Evolutionary conservation across 1,140 invertebrate genomes (phyloP), one percentile per base, ranked within the genome.

Genomic region (Caenorhabditis latens): DNA sequence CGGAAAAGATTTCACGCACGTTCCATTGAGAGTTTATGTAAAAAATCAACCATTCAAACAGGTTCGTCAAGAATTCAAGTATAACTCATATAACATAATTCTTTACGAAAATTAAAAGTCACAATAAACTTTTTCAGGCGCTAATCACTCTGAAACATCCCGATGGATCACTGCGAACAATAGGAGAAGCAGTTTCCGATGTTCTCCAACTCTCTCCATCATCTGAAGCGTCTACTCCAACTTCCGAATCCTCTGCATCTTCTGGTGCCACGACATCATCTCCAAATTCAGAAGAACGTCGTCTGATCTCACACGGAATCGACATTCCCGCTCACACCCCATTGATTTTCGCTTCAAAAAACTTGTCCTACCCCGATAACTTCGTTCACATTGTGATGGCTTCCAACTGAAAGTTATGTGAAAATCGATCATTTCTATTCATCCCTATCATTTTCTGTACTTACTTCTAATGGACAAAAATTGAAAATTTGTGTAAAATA

Each of bases 331-430:
- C 95, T 57, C 96, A 98, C 75, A 97, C 97, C n/a, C 97, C 97
- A 6, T 91, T 99, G 9, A 96, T 98, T 91, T 99, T 98, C 97
- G 95, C 99, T 92, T 97, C 97, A 19, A 97, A 98, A 94, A 97
- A 99, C 93, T 94, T 99, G 83, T 98, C 97, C 93, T 98, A 98
- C 94, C 97, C 98, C 4, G 98, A 99, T 93, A 99, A 99, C 94
- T 99, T 99, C 94, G 93, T 99, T 87, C 98, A 99, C 94, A 58
- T 91, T 85, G 88, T 91, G 13, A 55, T 88, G 21, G 8, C 65
- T n/a, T 40, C 32, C 32, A 63, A 63, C 61, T 63, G 21, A 16
- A 53, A 16, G 50, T 16, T 11, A 53, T 11, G 16, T 53, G 50
- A 53, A 14, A 16, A 65, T 40, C 9, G 61, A 65, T 65, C 4